Evolutionary conservation across 1,140 invertebrate genomes (phyloP), one percentile per base, ranked within the genome.

Genomic region (Diachasma alloeum): DNA sequence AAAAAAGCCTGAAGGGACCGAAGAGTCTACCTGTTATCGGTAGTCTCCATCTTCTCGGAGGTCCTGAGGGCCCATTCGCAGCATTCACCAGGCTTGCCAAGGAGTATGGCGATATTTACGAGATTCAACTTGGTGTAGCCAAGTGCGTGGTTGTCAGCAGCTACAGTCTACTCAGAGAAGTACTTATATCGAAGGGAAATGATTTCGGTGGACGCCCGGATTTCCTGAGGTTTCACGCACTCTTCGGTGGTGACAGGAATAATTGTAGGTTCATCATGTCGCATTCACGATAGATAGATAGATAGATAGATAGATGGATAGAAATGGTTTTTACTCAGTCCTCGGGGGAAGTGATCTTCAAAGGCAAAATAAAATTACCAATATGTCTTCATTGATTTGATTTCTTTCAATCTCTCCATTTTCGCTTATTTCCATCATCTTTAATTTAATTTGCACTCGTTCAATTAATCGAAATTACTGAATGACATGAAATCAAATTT

Each of bases 181-280:
- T 97, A 17, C 91, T 97, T 15, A 93, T 96, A 82, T 92, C 93
- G 75, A 96, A 96, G 86, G 94, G 94, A 44, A 93, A 92, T 74
- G 92, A 93, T 79, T 96, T 97, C 86, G 95, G 94, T 2, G 94
- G 95, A 6, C 89, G 96, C 39, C 95, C 96, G 0, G 92, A 96
- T 84, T 97, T 96, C 85, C 82, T 94, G 37, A 89, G 96, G 44
- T 95, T 93, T 86, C 91, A 94, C 81, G 91, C 92, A 77, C 91
- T 95, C 3, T 96, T 96, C 86, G 93, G 93, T 2, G 93, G 93
- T 37, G 92, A 95, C 85, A 89, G 94, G 68, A 93, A 95, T 85
- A 94, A 95, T 85, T 95, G 94, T 95, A 91, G 94, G 94, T 93
- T 26, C 10, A 42, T 42, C 9, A 42, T 42, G 13, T 11, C 6